Conservation (phyloP, 64 coral and sea anemone genomes). For the Dendrophyllia cribrosa region DNA sequence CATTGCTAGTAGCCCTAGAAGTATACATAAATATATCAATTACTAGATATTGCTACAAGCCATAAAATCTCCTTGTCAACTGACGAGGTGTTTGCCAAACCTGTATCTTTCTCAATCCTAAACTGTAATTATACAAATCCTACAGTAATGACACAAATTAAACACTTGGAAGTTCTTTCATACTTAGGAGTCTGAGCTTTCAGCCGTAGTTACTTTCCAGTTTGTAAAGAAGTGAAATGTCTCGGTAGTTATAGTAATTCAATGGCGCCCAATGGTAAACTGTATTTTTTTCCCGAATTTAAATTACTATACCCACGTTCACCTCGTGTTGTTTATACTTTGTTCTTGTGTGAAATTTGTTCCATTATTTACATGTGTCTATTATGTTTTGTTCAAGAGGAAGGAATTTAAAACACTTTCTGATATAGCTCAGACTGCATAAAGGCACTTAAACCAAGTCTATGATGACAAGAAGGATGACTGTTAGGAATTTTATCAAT, state of each 20-base stretch:
- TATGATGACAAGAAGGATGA: neutral
- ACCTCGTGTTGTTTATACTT: neutral
- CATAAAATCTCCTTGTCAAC: neutral
- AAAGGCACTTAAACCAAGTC: too few species aligned
- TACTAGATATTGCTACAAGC: slow-evolving; percentile 17
- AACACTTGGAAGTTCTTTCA: neutral
- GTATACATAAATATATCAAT: slow-evolving; percentile 17
- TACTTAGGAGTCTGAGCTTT: neutral
- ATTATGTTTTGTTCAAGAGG: neutral
- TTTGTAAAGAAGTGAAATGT: neutral
- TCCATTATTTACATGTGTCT: neutral
- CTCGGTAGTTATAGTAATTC: neutral
- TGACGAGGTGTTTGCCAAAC: neutral
- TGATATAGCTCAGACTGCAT: neutral
- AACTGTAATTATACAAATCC: slow-evolving; percentile 8
- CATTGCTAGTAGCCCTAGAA: neutral
- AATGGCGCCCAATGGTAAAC: neutral
- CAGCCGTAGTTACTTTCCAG: neutral
- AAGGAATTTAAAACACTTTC: neutral
- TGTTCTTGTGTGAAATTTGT: neutral
- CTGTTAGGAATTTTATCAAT: neutral
- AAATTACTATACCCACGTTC: neutral
- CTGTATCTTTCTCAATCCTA: neutral
- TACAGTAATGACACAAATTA: slow-evolving; percentile 11
- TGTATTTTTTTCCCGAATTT: neutral